Percentiles rank a stretch among this genome's conserved stretches.
These are phyloP conservation scores for Apus apus DNA, from an alignment of 2,113 vertebrate species.

Conservation along the genomic window DNA sequence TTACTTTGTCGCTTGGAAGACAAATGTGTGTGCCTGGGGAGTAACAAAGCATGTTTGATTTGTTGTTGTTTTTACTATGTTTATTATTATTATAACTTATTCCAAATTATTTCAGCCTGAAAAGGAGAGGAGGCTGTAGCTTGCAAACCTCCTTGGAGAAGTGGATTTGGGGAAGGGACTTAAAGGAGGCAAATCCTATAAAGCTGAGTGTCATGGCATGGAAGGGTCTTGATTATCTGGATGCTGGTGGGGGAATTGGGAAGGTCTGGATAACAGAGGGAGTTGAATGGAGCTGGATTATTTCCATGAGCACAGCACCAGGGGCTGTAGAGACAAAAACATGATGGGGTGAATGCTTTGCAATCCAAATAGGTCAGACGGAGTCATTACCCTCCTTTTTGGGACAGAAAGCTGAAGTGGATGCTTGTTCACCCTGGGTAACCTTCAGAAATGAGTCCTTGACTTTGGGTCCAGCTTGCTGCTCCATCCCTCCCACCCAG, in stretches of 20 bases:
- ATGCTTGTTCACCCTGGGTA: neutral
- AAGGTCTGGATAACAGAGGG: neutral
- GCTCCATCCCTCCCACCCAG: neutral
- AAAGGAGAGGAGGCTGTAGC: neutral
- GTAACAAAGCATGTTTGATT: slow-evolving; percentile 67
- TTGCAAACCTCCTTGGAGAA: neutral
- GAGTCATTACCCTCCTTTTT: rapidly evolving
- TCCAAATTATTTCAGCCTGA: slow-evolving; percentile 51
- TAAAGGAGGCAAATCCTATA: neutral
- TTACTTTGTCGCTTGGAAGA: slow-evolving; percentile 68
- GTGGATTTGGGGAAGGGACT: neutral
- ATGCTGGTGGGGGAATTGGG: neutral
- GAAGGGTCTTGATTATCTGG: neutral
- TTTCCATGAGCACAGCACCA: rapidly evolving
- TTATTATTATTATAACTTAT: slow-evolving; percentile 69
- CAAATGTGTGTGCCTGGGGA: slow-evolving; percentile 66
- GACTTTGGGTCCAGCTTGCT: neutral
- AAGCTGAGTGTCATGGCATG: rapidly evolving
- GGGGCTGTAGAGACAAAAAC: neutral
- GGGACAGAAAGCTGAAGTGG: neutral
- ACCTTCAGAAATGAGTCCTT: neutral
- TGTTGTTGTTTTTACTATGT: slow-evolving; percentile 64
- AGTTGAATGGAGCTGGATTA: neutral
- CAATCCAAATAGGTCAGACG: neutral
- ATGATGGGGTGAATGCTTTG: rapidly evolving